A percentile compares a stretch with the other conserved stretches of the same genome.
These are phyloP conservation scores for Temnothorax ravouxi DNA, from an alignment of 2,888 invertebrate genomes.

Conservation along the genomic window DNA sequence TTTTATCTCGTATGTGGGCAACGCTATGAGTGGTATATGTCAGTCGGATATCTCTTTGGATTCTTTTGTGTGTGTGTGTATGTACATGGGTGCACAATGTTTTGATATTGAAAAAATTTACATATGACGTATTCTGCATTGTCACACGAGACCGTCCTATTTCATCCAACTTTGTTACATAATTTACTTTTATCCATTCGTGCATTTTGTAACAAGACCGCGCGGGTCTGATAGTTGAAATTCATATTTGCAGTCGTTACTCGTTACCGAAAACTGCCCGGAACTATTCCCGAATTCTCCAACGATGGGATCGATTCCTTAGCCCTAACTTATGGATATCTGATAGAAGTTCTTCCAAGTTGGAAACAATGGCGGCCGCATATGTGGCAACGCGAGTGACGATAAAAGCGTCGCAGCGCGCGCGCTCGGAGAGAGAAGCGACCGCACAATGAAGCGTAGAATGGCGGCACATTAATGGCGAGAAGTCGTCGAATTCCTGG, in stretches of 20 bases:
- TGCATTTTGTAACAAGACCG: neutral
- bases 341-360: constrained; percentile 81
- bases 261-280: constrained; percentile 39
- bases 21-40: neutral
- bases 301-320: constrained; percentile 77
- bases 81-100: too few species aligned
- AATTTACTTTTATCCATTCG: neutral
- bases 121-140: neutral
- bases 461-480: constrained; percentile 78
- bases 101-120: constrained; percentile 12
- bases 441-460: constrained; percentile 79
- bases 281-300: constrained; percentile 80
- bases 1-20: neutral
- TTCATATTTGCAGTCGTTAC: neutral
- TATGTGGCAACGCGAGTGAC: constrained; percentile 30
- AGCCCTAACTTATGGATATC: constrained; percentile 81
- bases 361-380: constrained; percentile 71
- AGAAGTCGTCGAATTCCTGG: constrained; percentile 79
- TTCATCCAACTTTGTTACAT: neutral
- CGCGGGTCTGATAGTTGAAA: constrained; percentile 8
- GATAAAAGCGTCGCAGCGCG: constrained; percentile 60
- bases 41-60: neutral
- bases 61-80: neutral
- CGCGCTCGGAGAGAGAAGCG: constrained; percentile 50
- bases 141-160: neutral